phyloP scores from a whole-genome alignment of 2,888 invertebrate genomes.

The Gandaritis pyraliata region DNA sequence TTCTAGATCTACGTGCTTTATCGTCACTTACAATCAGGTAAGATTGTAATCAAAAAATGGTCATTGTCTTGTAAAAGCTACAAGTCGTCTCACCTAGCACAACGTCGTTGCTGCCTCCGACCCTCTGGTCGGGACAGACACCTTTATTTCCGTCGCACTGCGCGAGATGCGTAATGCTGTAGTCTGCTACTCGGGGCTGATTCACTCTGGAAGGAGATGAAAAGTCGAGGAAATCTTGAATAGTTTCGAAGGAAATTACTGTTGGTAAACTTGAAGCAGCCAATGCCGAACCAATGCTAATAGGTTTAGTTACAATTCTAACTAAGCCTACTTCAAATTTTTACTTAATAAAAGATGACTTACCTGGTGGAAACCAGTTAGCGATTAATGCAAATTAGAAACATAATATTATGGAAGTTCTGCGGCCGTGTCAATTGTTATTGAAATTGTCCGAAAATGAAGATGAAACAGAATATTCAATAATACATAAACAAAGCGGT shows the following conservation, averaged over 20 bases:
- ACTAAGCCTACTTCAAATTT: background rate
- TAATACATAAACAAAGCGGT: too few species aligned
- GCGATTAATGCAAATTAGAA: slow-evolving; percentile 1
- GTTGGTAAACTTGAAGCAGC: background rate
- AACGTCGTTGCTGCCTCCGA: slow-evolving; percentile 92
- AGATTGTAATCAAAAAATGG: too few species aligned
- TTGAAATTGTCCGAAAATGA: too few species aligned
- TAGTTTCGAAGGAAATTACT: background rate
- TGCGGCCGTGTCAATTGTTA: too few species aligned
- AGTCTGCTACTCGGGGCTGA: slow-evolving; percentile 91
- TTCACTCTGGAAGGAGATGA: slow-evolving; percentile 54
- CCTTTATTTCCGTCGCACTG: slow-evolving; percentile 93
- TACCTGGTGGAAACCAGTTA: slow-evolving; percentile 24
- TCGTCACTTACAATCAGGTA: too few species aligned
- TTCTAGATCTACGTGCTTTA: too few species aligned
- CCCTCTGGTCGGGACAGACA: slow-evolving; percentile 92
- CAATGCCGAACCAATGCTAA: too few species aligned
- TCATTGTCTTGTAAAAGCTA: too few species aligned
- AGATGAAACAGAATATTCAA: too few species aligned
- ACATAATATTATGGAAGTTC: background rate
- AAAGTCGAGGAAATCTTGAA: background rate
- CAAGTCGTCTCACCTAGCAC: slow-evolving; percentile 18
- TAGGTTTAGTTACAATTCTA: too few species aligned
- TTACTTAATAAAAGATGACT: background rate
- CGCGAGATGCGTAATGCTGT: slow-evolving; percentile 91